Percentiles rank a stretch among this genome's conserved stretches.
phyloP scores from a whole-genome alignment of 2,888 invertebrate species.

The Dryocosmus kuriphilus region DNA sequence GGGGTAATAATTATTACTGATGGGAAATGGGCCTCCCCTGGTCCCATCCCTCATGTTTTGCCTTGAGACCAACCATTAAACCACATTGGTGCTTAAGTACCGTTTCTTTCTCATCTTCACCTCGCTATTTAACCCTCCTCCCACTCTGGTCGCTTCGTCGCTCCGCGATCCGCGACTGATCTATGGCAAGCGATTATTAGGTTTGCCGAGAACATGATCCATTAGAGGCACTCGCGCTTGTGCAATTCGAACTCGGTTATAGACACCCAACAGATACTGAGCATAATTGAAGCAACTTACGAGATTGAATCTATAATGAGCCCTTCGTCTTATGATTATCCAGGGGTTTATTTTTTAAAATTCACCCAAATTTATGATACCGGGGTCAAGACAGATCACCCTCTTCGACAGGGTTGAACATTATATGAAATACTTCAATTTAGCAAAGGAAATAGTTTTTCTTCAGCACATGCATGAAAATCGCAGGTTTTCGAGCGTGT shows the following conservation, averaged over 20 bases:
- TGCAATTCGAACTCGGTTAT: conserved; percentile 11
- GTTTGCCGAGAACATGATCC: conserved; percentile 48
- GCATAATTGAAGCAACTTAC: conserved; percentile 37
- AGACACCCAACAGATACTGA: conserved; percentile 30
- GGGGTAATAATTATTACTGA: conserved; percentile 40
- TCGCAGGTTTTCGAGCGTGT: no score
- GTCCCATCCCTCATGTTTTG: conserved; percentile 35
- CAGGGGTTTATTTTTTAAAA: conserved; percentile 1
- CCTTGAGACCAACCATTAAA: conserved; percentile 44
- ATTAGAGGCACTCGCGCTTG: conserved; percentile 46
- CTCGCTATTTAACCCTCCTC: conserved; percentile 59
- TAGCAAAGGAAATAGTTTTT: neutral
- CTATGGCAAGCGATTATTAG: conserved; percentile 53
- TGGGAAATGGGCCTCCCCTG: conserved; percentile 17
- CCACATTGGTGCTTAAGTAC: conserved; percentile 44
- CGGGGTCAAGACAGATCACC: conserved; percentile 6
- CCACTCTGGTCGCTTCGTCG: conserved; percentile 51
- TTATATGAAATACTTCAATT: neutral
- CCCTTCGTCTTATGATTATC: conserved; percentile 23
- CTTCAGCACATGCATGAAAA: no score
- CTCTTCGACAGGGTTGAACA: conserved; percentile 1
- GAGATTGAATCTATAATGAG: conserved; percentile 38
- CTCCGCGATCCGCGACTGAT: conserved; percentile 47
- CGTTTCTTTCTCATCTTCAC: conserved; percentile 47
- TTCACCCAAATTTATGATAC: conserved; percentile 5